Evolutionary conservation across 2,888 invertebrate genomes (phyloP).

Genomic region (Philereme transversata): DNA sequence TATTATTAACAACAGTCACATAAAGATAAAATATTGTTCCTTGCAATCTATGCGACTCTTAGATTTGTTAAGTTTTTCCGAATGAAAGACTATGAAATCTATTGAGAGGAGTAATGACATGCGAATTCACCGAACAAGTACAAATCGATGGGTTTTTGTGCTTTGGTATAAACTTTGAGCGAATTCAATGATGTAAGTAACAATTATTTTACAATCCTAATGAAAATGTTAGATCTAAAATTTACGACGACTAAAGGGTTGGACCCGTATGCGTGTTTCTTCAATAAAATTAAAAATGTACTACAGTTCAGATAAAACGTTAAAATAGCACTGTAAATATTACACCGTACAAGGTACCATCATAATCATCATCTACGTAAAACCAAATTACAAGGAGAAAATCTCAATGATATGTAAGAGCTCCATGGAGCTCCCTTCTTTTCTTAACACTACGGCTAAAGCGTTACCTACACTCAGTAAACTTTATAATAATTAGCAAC

Average conservation of each 20-base stretch:
- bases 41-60: constrained; percentile 54
- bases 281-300: constrained; percentile 65
- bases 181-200: constrained; percentile 73
- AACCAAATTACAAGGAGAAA: constrained; percentile 78
- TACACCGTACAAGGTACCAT: constrained; percentile 57
- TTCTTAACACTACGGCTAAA: constrained; percentile 78
- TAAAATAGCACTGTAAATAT: constrained; percentile 67
- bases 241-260: constrained; percentile 80
- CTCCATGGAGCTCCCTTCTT: constrained; percentile 78
- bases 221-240: constrained; percentile 79
- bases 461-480: constrained; percentile 76
- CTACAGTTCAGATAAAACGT: constrained; percentile 52
- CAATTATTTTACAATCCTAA: constrained; percentile 76
- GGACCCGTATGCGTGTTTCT: constrained; percentile 82
- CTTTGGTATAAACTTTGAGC: constrained; percentile 84
- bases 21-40: constrained; percentile 36
- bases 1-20: constrained; percentile 33
- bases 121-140: constrained; percentile 74
- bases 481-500: constrained; percentile 68
- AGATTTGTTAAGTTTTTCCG: constrained; percentile 80
- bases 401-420: constrained; percentile 83
- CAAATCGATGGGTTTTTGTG: constrained; percentile 83
- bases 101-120: constrained; percentile 70
- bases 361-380: constrained; percentile 51
- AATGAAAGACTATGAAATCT: constrained; percentile 82